These are phyloP conservation scores for Formica exsecta DNA, from an alignment of 1,140 invertebrate species.

Conservation along the genomic window DNA sequence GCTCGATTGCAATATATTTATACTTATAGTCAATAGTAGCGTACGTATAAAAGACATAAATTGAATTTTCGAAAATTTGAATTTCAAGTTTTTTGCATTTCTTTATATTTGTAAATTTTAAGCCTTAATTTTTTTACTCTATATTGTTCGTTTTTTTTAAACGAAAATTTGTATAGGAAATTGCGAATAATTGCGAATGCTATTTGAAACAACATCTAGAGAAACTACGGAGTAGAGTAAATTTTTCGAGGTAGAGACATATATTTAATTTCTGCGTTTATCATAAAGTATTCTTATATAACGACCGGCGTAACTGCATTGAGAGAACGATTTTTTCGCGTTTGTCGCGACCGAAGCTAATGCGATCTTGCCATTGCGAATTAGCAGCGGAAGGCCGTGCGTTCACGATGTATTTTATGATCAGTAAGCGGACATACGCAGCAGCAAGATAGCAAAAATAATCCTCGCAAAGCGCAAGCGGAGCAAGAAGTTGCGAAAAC, in stretches of 20 bases:
- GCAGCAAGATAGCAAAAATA: constrained; percentile 70
- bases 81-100: background rate
- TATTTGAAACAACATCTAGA: background rate
- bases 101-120: background rate
- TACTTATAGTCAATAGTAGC: background rate
- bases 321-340: constrained; percentile 43
- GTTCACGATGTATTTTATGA: constrained; percentile 61
- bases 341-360: constrained; percentile 45
- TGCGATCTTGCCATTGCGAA: constrained; percentile 58
- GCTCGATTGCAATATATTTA: background rate
- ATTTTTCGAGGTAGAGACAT: background rate
- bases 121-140: background rate
- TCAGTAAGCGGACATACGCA: constrained; percentile 57
- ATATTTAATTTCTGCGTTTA: constrained; percentile 38
- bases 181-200: background rate
- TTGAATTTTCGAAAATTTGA: background rate
- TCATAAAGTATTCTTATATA: constrained; percentile 42
- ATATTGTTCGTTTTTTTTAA: background rate
- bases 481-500: constrained; percentile 76
- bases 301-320: constrained; percentile 27
- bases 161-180: background rate
- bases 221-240: background rate
- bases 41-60: background rate
- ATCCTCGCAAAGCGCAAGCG: constrained; percentile 65
- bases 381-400: constrained; percentile 50